Evolutionary conservation across 2,888 invertebrate genomes (phyloP), one percentile per base, ranked within the genome.

Genomic region (Aporophyla lueneburgensis): DNA sequence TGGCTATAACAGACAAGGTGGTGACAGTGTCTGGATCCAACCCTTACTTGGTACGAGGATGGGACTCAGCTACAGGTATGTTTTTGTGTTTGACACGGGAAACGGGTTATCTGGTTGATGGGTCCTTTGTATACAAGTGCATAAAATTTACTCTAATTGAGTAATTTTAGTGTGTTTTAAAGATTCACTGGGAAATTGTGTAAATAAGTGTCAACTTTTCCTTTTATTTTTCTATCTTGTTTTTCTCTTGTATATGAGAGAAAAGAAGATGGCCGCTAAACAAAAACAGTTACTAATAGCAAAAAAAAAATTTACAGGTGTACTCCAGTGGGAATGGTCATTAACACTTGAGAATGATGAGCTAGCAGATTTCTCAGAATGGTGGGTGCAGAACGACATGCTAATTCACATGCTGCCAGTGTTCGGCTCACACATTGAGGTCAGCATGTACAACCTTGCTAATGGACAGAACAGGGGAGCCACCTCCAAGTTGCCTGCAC

Each of bases 241-340:
- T 27, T 24, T 19, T 4, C 9, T 3, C 12, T 4, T n/a, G 40
- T 14, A 6, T 33, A 6, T 6, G 10, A 59, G 9, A n/a, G 21
- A 14, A 40, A 24, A n/a, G 5, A 24, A 43, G 3, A 19, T 43
- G 10, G n/a, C 2, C 1, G 0, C n/a, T 43, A 16, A 62, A n/a
- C 9, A n/a, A n/a, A n/a, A n/a, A n/a, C n/a, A n/a, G n/a, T n/a
- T n/a, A n/a, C n/a, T n/a, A n/a, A n/a, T n/a, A n/a, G n/a, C n/a
- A n/a, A n/a, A n/a, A n/a, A n/a, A n/a, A n/a, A n/a, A n/a, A n/a
- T n/a, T 87, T 81, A 5, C 85, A 97, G 97, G 97, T 27, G 94
- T 97, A 59, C 95, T 98, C 6, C 93, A 97, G n/a, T 98, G 97
- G 96, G 98, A 98, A 93, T 98, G 98, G 98, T 97, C 97, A 0